Evolutionary conservation across 1,140 invertebrate species (phyloP).

Genomic region (Macrostomum lignano): DNA sequence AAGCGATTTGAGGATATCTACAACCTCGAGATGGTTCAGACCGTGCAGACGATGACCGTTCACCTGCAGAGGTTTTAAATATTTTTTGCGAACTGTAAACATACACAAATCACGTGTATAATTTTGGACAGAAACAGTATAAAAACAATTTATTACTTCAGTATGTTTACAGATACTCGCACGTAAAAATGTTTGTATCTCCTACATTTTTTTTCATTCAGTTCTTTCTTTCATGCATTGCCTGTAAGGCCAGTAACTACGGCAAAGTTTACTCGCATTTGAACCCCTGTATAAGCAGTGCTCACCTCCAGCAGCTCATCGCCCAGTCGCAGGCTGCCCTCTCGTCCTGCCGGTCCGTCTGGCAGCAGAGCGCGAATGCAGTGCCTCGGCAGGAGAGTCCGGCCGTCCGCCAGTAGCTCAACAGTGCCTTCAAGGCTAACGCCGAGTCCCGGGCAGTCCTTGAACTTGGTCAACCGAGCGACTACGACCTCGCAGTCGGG

Average conservation of each 20-base stretch:
- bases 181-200: too few relatives aligned
- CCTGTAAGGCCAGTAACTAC: too few relatives aligned
- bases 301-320: constrained; percentile 55
- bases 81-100: constrained; percentile 5
- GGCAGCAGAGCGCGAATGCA: constrained; percentile 52
- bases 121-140: too few relatives aligned
- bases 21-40: constrained; percentile 78
- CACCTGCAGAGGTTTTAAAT: constrained; percentile 35
- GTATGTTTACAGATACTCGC: too few relatives aligned
- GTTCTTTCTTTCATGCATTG: too few relatives aligned
- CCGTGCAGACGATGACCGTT: constrained; percentile 74
- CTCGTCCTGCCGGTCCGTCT: constrained; percentile 68
- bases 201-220: too few relatives aligned
- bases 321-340: constrained; percentile 45
- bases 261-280: too few relatives aligned
- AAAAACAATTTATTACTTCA: too few relatives aligned
- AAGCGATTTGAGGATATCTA: constrained; percentile 69
- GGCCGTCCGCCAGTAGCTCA: constrained; percentile 44
- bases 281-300: too few relatives aligned
- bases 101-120: too few relatives aligned
- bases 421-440: constrained; percentile 80
- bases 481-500: constrained; percentile 36
- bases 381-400: constrained; percentile 29
- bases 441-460: constrained; percentile 57
- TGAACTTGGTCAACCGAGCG: constrained; percentile 52